These are phyloP conservation scores for Oenanthe melanoleuca DNA, from an alignment of 2,113 vertebrate species.

Conservation along the genomic window DNA sequence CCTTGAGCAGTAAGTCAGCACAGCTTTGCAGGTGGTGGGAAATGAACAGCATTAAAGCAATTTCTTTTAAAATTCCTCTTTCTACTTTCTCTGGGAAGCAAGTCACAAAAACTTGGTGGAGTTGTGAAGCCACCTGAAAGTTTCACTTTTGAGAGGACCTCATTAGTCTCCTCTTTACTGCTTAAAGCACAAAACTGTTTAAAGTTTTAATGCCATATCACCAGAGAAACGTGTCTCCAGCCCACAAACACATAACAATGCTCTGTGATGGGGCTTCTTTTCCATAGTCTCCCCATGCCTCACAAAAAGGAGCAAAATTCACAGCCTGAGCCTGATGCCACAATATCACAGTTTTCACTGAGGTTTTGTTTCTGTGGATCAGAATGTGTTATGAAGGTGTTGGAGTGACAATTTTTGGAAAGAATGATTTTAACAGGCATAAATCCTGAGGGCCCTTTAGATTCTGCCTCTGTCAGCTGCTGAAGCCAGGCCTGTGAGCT, in stretches of 20 bases:
- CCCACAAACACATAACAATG: background rate
- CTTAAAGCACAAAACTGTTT: background rate
- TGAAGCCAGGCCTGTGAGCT: background rate
- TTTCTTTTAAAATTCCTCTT: conserved; percentile 8
- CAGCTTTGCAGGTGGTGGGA: conserved; percentile 9
- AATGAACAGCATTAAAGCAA: conserved; percentile 15
- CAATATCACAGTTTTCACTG: background rate
- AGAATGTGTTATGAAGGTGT: background rate
- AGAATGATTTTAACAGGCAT: background rate
- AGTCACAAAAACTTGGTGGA: background rate
- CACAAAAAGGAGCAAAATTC: background rate
- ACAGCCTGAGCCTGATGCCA: background rate
- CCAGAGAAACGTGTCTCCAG: background rate
- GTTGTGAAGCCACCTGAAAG: background rate
- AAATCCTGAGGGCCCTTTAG: background rate
- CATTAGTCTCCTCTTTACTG: conserved; percentile 19
- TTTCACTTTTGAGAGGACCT: conserved; percentile 15
- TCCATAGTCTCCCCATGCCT: background rate
- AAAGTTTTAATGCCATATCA: background rate
- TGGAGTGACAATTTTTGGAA: background rate
- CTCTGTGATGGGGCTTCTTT: background rate
- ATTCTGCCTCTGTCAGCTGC: background rate
- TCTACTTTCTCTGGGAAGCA: conserved; percentile 2
- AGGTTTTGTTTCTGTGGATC: background rate
- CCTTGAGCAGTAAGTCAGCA: background rate